These are phyloP conservation scores for Etheostoma nigrum DNA, from an alignment of 2,797 vertebrate species.

Conservation along the genomic window DNA sequence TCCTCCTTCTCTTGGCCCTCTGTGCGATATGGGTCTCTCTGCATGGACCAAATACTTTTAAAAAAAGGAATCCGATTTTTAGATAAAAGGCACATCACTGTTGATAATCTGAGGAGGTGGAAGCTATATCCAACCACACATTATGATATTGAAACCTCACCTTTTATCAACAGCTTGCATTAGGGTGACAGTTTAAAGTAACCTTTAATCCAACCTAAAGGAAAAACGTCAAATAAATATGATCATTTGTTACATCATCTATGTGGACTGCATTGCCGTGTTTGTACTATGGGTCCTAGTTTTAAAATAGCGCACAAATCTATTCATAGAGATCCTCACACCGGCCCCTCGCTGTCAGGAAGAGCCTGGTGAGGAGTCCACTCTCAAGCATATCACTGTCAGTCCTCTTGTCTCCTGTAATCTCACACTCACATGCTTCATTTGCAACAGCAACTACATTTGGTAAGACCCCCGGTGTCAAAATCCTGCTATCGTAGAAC, in stretches of 20 bases:
- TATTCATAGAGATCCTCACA: slow-evolving; percentile 53
- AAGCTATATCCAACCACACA: slow-evolving; percentile 6
- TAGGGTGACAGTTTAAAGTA: background rate
- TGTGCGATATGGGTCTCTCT: slow-evolving; percentile 8
- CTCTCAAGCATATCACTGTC: slow-evolving; percentile 33
- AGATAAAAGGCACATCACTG: slow-evolving; percentile 13
- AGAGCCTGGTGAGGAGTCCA: slow-evolving; percentile 2
- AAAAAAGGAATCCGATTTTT: slow-evolving; percentile 17
- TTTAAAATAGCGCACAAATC: slow-evolving; percentile 46
- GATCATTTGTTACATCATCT: slow-evolving; percentile 7
- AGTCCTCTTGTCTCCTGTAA: background rate
- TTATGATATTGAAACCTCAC: background rate
- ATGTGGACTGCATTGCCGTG: slow-evolving; percentile 7
- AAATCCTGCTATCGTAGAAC: background rate
- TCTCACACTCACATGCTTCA: background rate
- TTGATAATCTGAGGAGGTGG: background rate
- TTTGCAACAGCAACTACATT: background rate
- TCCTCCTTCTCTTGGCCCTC: background rate
- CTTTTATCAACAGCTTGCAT: background rate
- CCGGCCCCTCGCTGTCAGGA: slow-evolving; percentile 8
- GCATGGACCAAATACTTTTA: background rate
- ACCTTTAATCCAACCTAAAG: background rate
- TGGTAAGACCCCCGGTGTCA: background rate
- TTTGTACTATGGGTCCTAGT: slow-evolving; percentile 34
- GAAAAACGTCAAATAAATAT: background rate